phyloP scores from a whole-genome alignment of 2,113 vertebrate species.

The Brachyistius frenatus region DNA sequence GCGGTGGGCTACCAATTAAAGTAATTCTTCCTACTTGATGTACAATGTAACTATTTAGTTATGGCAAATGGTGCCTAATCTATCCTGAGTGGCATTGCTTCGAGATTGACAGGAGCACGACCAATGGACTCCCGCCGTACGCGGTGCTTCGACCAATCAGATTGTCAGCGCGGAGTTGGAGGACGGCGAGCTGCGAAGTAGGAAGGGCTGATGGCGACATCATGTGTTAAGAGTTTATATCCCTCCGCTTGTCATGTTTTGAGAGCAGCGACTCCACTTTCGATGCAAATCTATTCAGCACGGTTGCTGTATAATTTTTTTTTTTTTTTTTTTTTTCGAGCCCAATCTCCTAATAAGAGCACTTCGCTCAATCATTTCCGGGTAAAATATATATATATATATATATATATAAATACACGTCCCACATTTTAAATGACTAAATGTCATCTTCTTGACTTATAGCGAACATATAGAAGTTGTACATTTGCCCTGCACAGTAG shows the following conservation, averaged over 20 bases:
- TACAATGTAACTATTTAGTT: slow-evolving; percentile 84
- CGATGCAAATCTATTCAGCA: background rate
- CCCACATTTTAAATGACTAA: too few relatives aligned
- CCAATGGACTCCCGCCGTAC: slow-evolving; percentile 71
- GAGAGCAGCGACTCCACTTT: slow-evolving; percentile 32
- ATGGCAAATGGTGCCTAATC: slow-evolving; percentile 85
- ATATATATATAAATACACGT: too few relatives aligned
- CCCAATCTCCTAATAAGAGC: too few relatives aligned
- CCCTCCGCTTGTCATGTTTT: slow-evolving; percentile 78
- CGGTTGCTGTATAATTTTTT: too few relatives aligned
- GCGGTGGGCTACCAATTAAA: slow-evolving; percentile 59
- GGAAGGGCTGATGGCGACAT: slow-evolving; percentile 78
- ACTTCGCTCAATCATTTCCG: too few relatives aligned
- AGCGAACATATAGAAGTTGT: background rate
- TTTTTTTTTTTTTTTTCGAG: too few relatives aligned
- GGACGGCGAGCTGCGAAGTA: slow-evolving; percentile 69
- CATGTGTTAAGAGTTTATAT: slow-evolving; percentile 77
- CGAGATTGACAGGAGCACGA: slow-evolving; percentile 64
- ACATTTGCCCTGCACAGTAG: background rate
- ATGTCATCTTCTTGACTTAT: too few relatives aligned
- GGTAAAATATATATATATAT: too few relatives aligned
- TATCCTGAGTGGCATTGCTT: slow-evolving; percentile 78
- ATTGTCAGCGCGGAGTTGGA: slow-evolving; percentile 43
- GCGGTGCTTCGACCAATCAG: slow-evolving; percentile 68
- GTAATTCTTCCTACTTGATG: slow-evolving; percentile 71